A percentile compares a stretch with the other conserved stretches of the same genome.
Conservation (phyloP, 2,888 invertebrate species). For the Diaphora mendica region DNA sequence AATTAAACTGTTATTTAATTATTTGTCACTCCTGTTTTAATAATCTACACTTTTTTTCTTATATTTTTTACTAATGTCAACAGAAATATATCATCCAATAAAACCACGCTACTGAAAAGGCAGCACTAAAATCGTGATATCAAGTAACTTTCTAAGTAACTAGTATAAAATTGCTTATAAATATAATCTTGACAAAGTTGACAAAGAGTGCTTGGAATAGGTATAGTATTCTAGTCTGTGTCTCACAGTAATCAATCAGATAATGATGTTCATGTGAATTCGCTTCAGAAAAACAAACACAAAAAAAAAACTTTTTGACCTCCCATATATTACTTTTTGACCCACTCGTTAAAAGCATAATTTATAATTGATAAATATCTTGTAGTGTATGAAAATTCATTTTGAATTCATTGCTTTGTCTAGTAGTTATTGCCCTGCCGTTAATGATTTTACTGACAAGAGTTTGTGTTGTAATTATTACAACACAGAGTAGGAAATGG, state of each 20-base stretch:
- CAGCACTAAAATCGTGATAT: not conserved
- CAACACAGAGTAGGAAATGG: conserved; percentile 23
- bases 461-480: conserved; percentile 30
- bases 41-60: no score
- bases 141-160: no score
- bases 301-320: not conserved
- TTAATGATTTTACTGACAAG: conserved; percentile 9
- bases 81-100: not conserved
- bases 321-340: conserved; percentile 8
- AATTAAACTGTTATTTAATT: conserved; percentile 64
- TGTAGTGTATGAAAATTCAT: not conserved
- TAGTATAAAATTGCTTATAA: not conserved
- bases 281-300: no score
- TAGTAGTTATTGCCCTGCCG: not conserved
- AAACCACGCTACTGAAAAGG: not conserved
- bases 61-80: no score
- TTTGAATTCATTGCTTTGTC: not conserved
- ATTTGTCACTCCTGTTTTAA: conserved; percentile 24
- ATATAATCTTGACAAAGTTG: no score
- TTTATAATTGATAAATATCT: not conserved
- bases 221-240: not conserved
- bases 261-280: not conserved
- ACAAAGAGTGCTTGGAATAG: no score
- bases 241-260: not conserved
- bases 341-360: not conserved